phyloP scores from a whole-genome alignment of 30 jellyfish, hydroid and myxozoan species.

The Turritopsis dohrnii region DNA sequence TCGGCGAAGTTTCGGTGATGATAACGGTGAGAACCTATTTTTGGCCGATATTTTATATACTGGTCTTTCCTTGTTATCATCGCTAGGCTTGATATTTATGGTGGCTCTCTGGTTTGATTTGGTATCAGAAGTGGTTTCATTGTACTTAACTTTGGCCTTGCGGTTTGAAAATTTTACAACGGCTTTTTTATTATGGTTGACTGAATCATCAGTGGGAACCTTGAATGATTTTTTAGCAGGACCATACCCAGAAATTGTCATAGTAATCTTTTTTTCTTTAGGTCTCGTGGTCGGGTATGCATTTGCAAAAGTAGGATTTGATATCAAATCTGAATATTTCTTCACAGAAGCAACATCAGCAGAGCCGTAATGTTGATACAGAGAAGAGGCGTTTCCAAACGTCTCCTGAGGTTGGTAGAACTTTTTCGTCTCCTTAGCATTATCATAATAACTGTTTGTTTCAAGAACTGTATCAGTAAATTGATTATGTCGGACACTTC shows the following conservation, averaged over 20 bases:
- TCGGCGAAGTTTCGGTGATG: neutral
- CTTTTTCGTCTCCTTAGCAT: too few species aligned
- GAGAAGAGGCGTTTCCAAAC: neutral
- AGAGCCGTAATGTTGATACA: neutral
- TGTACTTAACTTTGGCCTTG: neutral
- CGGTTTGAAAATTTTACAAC: neutral
- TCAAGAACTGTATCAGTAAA: neutral
- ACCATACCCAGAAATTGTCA: neutral
- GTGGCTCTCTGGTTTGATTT: neutral
- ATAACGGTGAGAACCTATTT: neutral
- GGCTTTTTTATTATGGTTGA: neutral
- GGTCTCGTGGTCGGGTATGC: neutral
- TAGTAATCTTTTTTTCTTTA: neutral
- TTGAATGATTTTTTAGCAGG: neutral
- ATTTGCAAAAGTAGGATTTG: neutral
- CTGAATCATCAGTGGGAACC: neutral
- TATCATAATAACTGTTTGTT: neutral
- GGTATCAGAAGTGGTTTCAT: neutral
- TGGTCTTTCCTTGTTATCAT: neutral
- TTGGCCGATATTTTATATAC: neutral
- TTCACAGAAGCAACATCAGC: neutral
- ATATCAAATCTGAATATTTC: neutral
- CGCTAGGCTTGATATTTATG: neutral
- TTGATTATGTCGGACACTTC: too few species aligned
- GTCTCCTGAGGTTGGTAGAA: neutral